Evolutionary conservation across 2,888 invertebrate species (phyloP).

Genomic region (Caenorhabditis sp.): DNA sequence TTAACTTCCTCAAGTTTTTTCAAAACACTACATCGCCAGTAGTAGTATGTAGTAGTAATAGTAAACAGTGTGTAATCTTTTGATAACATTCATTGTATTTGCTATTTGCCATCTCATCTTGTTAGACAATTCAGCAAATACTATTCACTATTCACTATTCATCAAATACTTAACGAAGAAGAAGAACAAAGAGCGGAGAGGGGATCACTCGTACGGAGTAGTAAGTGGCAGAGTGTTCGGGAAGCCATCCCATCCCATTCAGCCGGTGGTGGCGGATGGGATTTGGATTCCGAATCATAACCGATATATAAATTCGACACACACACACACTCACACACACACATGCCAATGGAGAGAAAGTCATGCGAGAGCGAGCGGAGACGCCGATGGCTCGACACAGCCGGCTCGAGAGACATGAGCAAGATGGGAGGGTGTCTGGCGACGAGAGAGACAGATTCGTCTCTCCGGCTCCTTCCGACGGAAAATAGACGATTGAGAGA

Average conservation of each 20-base stretch:
- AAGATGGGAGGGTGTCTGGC: slow-evolving; percentile 16
- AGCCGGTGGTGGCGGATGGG: slow-evolving; percentile 22
- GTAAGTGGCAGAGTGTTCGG: slow-evolving; percentile 18
- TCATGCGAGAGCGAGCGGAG: neutral
- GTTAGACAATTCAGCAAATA: no score
- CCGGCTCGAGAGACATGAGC: slow-evolving; percentile 6
- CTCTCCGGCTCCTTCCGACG: slow-evolving; percentile 49
- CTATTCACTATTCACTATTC: slow-evolving; percentile 3
- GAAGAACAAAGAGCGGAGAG: neutral
- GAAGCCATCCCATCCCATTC: slow-evolving; percentile 2
- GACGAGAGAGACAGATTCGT: neutral
- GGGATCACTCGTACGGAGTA: slow-evolving; percentile 17
- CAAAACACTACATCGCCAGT: neutral
- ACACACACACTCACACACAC: no score
- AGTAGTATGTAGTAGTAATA: neutral
- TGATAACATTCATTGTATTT: neutral
- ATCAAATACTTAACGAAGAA: neutral
- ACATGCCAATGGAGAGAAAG: slow-evolving; percentile 7
- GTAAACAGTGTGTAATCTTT: slow-evolving; percentile 11
- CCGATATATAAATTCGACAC: slow-evolving; percentile 49
- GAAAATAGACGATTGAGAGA: slow-evolving; percentile 35
- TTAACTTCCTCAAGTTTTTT: neutral
- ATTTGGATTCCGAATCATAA: slow-evolving; percentile 26
- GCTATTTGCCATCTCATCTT: no score
- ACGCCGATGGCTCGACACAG: slow-evolving; percentile 25